A percentile compares a stretch with the other conserved stretches of the same genome.
These are phyloP conservation scores for Echinarachnius parma DNA, from an alignment of 53 echinoderm and acorn worm genomes.

Conservation along the genomic window DNA sequence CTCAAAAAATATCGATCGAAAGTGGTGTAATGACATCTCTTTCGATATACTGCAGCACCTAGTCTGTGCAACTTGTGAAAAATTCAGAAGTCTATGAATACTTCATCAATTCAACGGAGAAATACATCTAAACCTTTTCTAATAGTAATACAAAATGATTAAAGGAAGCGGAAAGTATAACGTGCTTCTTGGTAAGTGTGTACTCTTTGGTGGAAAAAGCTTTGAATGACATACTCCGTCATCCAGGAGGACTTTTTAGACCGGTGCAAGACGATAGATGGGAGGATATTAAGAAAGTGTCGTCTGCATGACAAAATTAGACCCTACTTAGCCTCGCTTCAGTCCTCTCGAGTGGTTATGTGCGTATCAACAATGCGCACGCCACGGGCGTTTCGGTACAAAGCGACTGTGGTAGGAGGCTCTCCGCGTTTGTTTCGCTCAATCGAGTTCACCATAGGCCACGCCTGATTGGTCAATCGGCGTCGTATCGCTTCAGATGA, in stretches of 20 bases:
- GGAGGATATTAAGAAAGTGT: conserved; percentile 45
- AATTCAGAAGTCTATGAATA: neutral
- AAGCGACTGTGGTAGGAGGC: conserved; percentile 51
- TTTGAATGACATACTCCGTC: conserved; percentile 21
- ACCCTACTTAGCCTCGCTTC: conserved; percentile 36
- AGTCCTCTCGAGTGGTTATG: conserved; percentile 20
- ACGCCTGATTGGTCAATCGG: conserved; percentile 48
- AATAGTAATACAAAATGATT: neutral
- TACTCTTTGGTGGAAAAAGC: conserved; percentile 5
- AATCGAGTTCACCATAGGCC: conserved; percentile 32
- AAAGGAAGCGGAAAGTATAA: conserved; percentile 3
- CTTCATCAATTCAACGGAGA: neutral
- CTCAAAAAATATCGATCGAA: conserved; percentile 20
- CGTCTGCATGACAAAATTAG: conserved; percentile 30
- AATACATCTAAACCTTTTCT: neutral
- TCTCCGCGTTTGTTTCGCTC: conserved; percentile 44
- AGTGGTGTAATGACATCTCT: neutral
- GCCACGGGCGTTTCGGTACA: conserved; percentile 32
- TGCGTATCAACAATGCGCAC: neutral
- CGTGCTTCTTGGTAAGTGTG: conserved; percentile 20
- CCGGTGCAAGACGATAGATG: too few relatives aligned
- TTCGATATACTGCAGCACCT: neutral
- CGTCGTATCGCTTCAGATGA: conserved; percentile 33
- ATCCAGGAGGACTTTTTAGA: too few relatives aligned
- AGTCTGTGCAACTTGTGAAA: neutral